Evolutionary conservation across 92 coral and sea anemone species (phyloP), one percentile per base, ranked within the genome.

Genomic region (Anthopleura xanthogrammica): DNA sequence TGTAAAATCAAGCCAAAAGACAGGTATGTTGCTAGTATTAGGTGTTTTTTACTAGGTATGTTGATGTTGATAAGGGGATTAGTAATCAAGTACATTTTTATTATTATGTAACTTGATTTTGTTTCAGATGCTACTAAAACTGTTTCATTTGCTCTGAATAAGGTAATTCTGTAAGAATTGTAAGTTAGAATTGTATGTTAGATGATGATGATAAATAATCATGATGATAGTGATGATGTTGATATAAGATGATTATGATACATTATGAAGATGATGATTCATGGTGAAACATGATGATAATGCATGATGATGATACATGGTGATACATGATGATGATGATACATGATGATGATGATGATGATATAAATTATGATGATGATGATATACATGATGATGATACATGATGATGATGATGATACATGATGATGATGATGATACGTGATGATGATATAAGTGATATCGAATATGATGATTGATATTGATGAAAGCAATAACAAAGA

Each of bases 111-210:
- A 77, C 40, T 77, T 14, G 3, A 7, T n/a, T 77, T 56, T 56
- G 39, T 75, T 83, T 57, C 60, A 84, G 87, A 84, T 76, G 36
- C 54, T 48, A 23, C 87, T 29, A 90, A 87, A 81, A 75, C 86
- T 46, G 93, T 90, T 8, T 80, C 91, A 71, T 90, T 90, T 72
- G 81, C 90, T 64, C 85, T 80, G 41, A 90, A 85, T 82, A 90
- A 87, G 91, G 93, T 87, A 55, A 46, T 52, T 78, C 12, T 19
- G 16, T 3, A 20, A 75, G 17, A 75, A 19, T 0, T 43, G 42
- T 29, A 29, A 29, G 36, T 29, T 29, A 29, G 36, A 29, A 29
- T 29, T 29, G 1, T 1, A 29, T 29, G 36, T 29, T 29, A 43
- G 20, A 16, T 2, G 19, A 54, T 50, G 36, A n/a, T 77, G 62